Evolutionary conservation across 2,113 vertebrate species (phyloP), one percentile per base, ranked within the genome.

Genomic region (Ondatra zibethicus): DNA sequence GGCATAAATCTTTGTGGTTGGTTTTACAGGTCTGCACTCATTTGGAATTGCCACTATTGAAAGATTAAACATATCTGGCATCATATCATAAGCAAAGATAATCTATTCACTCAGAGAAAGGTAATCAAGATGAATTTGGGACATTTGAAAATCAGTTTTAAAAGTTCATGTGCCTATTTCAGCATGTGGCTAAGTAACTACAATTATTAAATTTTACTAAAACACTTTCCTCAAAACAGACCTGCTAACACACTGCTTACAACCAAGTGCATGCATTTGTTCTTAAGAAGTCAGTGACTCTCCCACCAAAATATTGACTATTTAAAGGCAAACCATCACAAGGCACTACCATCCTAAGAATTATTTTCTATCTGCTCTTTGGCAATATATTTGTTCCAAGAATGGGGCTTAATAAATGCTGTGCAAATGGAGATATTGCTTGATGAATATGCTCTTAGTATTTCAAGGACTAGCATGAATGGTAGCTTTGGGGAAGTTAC

Each of bases 91-190:
- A 93, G 21, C 12, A 86, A 58, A 31, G 29, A 94, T 17, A 0
- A 10, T 8, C 1, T 9, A 11, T 9, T 29, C 39, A 95, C 5
- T 17, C 58, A 78, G 4, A 70, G 0, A 77, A 66, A 45, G 8
- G 0, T 25, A 92, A 92, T 52, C 23, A 52, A 7, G 47, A 45
- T 33, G 50, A 50, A 81, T 76, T 70, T 27, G 86, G 33, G 58
- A 68, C 42, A 78, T 36, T 84, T 65, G 65, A 50, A 89, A 96
- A 82, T 82, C 3, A 31, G 4, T 80, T 92, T 92, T 23, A 93
- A 86, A 80, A 4, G 58, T 42, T 11, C 92, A 61, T 65, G 36
- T 3, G 47, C 3, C 84, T 63, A 63, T 72, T 92, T 29, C 2
- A 72, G 12, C 39, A 68, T n/a, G 4, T 55, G n/a, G 6, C 21